Conservation (phyloP, 2,888 invertebrate species). For the Melieria omissa region DNA sequence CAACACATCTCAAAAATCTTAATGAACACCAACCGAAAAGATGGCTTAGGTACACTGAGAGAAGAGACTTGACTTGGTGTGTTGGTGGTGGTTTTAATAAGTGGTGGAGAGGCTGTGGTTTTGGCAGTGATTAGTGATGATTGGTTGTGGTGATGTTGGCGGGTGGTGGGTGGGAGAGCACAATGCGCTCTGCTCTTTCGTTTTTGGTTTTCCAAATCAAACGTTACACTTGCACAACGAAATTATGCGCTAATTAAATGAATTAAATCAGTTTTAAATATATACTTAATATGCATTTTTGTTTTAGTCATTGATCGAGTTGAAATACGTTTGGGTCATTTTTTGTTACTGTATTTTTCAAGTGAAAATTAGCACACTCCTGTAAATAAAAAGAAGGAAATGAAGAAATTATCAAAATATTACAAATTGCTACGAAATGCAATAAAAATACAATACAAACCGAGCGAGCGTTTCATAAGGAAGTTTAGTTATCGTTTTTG, state of each 20-base stretch:
- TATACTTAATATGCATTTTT: too few species aligned
- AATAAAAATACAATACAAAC: slow-evolving; percentile 33
- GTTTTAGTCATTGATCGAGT: too few species aligned
- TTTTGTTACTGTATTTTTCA: slow-evolving; percentile 21
- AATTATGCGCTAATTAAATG: neutral
- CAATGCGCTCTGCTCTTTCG: neutral
- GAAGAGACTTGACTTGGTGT: slow-evolving; percentile 3
- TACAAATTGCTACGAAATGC: slow-evolving; percentile 30
- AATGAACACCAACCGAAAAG: too few species aligned
- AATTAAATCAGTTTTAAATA: too few species aligned
- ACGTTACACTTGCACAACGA: neutral
- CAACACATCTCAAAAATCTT: too few species aligned
- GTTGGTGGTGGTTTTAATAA: neutral
- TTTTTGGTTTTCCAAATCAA: neutral
- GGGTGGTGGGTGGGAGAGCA: neutral
- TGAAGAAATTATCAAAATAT: slow-evolving; percentile 10
- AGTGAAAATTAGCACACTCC: slow-evolving; percentile 39
- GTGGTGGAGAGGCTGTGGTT: neutral
- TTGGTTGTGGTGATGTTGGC: neutral
- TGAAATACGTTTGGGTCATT: neutral
- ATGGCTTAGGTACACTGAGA: neutral
- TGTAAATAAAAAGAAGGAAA: slow-evolving; percentile 39
- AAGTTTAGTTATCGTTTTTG: too few species aligned
- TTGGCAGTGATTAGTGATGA: neutral
- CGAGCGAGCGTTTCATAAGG: neutral